Evolutionary conservation across 2,113 vertebrate species (phyloP).

Genomic region (Proterorhinus semilunaris): DNA sequence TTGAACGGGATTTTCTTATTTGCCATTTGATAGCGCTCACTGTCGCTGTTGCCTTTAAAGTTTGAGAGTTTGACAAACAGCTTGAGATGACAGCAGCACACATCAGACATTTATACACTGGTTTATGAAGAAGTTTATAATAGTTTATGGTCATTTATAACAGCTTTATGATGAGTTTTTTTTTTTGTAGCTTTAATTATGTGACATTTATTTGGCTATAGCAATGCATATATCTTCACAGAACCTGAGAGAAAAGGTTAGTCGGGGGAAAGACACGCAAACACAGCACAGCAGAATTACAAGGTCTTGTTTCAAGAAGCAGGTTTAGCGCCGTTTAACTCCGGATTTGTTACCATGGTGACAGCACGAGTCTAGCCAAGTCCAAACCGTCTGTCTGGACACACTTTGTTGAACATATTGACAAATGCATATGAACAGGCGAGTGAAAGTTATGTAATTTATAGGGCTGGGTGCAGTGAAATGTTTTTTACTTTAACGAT

Average conservation of each 20-base stretch:
- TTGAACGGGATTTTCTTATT: constrained; percentile 99
- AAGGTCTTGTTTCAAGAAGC: neutral
- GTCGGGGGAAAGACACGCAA: constrained; percentile 9
- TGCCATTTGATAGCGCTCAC: constrained; percentile 99
- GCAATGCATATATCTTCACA: constrained; percentile 47
- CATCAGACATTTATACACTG: constrained; percentile 78
- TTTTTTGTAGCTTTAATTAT: constrained; percentile 62
- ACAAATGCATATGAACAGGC: no score
- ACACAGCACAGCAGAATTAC: neutral
- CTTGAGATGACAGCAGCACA: constrained; percentile 83
- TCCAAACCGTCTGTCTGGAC: neutral
- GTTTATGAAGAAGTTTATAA: constrained; percentile 73
- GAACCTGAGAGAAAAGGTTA: constrained; percentile 9
- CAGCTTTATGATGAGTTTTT: constrained; percentile 62
- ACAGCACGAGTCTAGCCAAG: neutral
- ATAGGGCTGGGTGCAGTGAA: no score
- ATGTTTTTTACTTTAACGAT: no score
- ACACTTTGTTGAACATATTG: no score
- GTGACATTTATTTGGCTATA: constrained; percentile 32
- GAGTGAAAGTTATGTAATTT: no score
- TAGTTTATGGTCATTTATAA: constrained; percentile 74
- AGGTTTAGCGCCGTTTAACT: neutral
- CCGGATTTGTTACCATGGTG: neutral
- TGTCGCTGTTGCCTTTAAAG: constrained; percentile 99
- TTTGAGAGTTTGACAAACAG: constrained; percentile 99